phyloP scores from a whole-genome alignment of 2,113 vertebrate genomes.

The Poecile atricapillus region DNA sequence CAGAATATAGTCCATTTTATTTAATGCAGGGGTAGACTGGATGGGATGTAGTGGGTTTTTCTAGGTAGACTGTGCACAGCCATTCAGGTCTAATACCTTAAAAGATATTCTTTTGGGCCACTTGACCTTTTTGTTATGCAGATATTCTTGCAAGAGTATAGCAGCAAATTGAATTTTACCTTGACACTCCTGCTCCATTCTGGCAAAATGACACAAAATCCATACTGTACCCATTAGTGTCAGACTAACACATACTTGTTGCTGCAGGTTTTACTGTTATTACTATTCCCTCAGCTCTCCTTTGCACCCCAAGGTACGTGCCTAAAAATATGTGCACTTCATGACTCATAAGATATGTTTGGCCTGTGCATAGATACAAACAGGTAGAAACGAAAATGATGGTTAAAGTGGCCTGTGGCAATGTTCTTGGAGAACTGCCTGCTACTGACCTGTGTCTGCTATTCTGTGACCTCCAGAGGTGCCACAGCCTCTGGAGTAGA shows the following conservation, averaged over 20 bases:
- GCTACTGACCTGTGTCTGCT: neutral
- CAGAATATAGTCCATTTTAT: neutral
- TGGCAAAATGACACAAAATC: conserved; percentile 67
- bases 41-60: neutral
- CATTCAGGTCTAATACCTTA: neutral
- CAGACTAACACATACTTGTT: conserved; percentile 62
- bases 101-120: conserved; percentile 33
- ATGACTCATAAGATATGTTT: neutral
- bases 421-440: neutral
- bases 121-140: conserved; percentile 67
- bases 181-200: conserved; percentile 54
- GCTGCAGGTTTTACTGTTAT: conserved; percentile 56
- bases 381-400: neutral
- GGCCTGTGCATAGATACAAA: neutral
- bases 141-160: conserved; percentile 44
- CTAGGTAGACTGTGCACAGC: neutral
- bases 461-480: neutral
- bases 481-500: neutral
- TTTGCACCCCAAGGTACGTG: neutral
- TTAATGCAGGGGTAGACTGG: neutral
- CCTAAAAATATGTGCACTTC: conserved; percentile 14
- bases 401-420: neutral
- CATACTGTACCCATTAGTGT: conserved; percentile 55
- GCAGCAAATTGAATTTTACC: conserved; percentile 55
- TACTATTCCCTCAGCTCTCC: conserved; percentile 26